phyloP scores from a whole-genome alignment of 2,888 invertebrate species.

The Mamestra brassicae region DNA sequence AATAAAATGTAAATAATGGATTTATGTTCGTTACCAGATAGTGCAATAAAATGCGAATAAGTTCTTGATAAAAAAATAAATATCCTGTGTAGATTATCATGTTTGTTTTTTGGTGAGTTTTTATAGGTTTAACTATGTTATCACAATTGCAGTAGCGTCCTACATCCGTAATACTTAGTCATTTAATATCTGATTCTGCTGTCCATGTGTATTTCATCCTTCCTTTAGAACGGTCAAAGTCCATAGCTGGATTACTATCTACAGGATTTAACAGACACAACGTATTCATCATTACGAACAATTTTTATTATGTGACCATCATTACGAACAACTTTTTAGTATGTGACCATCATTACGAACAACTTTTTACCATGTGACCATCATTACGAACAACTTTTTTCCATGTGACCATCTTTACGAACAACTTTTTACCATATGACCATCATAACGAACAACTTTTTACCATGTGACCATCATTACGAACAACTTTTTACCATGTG shows the following conservation, averaged over 20 bases:
- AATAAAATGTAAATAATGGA: not conserved
- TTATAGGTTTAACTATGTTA: not conserved
- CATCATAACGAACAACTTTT: too few species aligned
- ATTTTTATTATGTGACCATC: too few species aligned
- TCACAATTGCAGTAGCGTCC: not conserved
- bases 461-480: too few species aligned
- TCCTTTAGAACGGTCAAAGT: not conserved
- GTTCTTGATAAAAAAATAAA: not conserved
- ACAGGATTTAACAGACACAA: not conserved
- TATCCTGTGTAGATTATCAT: constrained; percentile 1
- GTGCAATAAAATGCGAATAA: not conserved
- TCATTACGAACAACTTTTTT: too few species aligned
- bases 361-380: too few species aligned
- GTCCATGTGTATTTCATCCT: not conserved
- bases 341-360: too few species aligned
- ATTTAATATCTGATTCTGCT: not conserved
- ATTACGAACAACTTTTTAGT: too few species aligned
- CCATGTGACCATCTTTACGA: too few species aligned
- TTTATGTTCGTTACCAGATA: not conserved
- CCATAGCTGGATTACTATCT: not conserved
- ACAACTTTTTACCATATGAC: too few species aligned
- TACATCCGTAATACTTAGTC: not conserved
- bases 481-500: too few species aligned
- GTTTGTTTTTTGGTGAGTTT: too few species aligned
- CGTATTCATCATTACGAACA: too few species aligned